Percentiles rank a stretch among this genome's conserved stretches.
Conservation (phyloP, 2,113 vertebrate genomes). For the Rutilus rutilus region DNA sequence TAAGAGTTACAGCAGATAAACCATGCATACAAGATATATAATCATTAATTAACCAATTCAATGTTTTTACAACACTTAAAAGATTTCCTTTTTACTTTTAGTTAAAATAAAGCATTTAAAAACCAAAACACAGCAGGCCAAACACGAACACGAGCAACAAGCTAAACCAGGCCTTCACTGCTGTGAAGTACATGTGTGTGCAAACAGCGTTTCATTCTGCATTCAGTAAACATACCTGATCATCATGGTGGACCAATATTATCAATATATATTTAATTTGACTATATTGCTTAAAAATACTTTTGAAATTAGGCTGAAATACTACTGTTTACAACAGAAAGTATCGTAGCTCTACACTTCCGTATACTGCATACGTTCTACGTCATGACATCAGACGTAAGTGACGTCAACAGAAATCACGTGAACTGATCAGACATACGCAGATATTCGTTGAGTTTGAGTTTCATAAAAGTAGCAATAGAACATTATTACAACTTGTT, state of each 20-base stretch:
- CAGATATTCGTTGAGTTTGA: not conserved
- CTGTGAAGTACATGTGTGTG: too few relatives aligned
- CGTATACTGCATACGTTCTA: rapidly evolving
- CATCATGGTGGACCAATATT: not conserved
- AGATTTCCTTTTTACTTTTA: too few relatives aligned
- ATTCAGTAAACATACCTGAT: not conserved
- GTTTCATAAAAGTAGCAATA: too few relatives aligned
- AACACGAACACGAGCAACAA: not conserved
- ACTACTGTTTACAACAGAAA: too few relatives aligned
- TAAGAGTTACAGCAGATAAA: not conserved
- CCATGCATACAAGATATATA: not conserved
- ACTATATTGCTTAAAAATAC: not conserved
- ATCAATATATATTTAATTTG: not conserved
- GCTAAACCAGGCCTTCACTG: not conserved
- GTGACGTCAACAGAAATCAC: not conserved
- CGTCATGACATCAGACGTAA: not conserved
- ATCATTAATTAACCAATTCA: not conserved
- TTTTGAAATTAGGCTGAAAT: not conserved
- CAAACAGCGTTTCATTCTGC: not conserved
- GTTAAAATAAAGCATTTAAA: too few relatives aligned
- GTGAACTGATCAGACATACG: too few relatives aligned
- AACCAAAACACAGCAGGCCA: too few relatives aligned
- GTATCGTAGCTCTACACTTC: not conserved
- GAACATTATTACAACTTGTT: not conserved
- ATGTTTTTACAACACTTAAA: not conserved